Conservation (phyloP, 2,888 invertebrate species). For the Andrena hattorfiana region DNA sequence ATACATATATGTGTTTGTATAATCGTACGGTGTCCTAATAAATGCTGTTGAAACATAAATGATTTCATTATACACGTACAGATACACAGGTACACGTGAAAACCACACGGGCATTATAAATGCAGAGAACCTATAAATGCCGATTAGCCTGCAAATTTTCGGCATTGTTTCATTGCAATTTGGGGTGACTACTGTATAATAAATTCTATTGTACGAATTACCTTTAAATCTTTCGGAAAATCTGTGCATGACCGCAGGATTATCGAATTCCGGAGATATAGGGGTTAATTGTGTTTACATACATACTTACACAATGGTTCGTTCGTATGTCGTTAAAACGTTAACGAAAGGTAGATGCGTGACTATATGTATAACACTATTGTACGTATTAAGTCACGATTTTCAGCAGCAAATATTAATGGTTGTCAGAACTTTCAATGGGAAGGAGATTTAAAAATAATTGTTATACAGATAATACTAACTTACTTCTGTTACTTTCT, state of each 20-base stretch:
- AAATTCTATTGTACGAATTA: conserved; percentile 25
- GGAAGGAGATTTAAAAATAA: too few relatives aligned
- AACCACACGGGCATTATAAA: conserved; percentile 12
- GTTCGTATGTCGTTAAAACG: too few relatives aligned
- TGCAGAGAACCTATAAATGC: conserved; percentile 20
- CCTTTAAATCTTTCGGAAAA: conserved; percentile 21
- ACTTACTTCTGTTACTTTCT: too few relatives aligned
- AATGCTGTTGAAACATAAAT: conserved; percentile 20
- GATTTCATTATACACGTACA: not conserved
- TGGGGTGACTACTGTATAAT: conserved; percentile 21
- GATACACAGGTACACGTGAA: not conserved
- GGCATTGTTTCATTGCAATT: conserved; percentile 27
- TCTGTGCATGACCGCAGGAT: conserved; percentile 17
- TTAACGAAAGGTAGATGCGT: too few relatives aligned
- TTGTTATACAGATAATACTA: too few relatives aligned
- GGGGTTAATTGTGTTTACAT: conserved; percentile 13
- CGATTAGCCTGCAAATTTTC: conserved; percentile 40
- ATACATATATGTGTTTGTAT: too few relatives aligned
- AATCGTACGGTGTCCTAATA: not conserved
- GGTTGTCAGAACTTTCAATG: too few relatives aligned
- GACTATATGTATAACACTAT: too few relatives aligned
- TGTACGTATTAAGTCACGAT: too few relatives aligned
- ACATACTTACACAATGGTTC: not conserved
- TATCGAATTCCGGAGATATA: conserved; percentile 18
- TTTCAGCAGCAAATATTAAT: too few relatives aligned